Conservation (phyloP, 1,140 invertebrate genomes). For the Catajapyx aquilonaris region DNA sequence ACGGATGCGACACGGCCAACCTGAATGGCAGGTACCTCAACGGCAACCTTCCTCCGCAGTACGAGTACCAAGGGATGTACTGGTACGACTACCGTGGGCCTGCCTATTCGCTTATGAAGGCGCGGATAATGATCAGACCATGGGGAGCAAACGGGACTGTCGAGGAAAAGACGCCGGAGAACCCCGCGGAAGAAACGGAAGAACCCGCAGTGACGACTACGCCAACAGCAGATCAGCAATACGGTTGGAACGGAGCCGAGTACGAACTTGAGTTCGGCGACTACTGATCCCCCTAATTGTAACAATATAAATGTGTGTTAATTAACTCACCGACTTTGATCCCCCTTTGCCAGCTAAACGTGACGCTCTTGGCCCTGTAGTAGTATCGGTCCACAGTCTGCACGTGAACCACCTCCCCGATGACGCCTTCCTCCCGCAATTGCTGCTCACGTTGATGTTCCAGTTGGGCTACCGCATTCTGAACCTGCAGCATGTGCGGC, state of each 20-base stretch:
- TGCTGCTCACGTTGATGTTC: slow-evolving; percentile 39
- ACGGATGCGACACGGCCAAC: slow-evolving; percentile 31
- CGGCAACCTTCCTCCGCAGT: slow-evolving; percentile 24
- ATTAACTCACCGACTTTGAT: slow-evolving; percentile 57
- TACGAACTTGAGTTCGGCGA: too few species aligned
- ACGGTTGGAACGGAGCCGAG: too few species aligned
- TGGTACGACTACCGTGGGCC: slow-evolving; percentile 36
- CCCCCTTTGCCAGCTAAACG: slow-evolving; percentile 77
- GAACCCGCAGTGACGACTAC: neutral
- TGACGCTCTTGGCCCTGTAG: slow-evolving; percentile 42
- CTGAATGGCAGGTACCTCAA: slow-evolving; percentile 34
- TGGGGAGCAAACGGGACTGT: slow-evolving; percentile 6
- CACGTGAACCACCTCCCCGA: slow-evolving; percentile 38
- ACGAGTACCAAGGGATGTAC: slow-evolving; percentile 31
- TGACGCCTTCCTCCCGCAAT: slow-evolving; percentile 35
- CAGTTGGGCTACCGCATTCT: slow-evolving; percentile 33
- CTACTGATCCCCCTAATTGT: too few species aligned
- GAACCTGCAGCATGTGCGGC: too few species aligned
- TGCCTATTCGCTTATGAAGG: slow-evolving; percentile 25
- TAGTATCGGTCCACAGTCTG: slow-evolving; percentile 29
- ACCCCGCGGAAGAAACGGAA: neutral
- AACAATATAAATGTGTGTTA: too few species aligned
- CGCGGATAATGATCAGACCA: slow-evolving; percentile 33
- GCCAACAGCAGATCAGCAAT: too few species aligned
- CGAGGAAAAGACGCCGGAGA: slow-evolving; percentile 6